phyloP scores from a whole-genome alignment of 2,113 vertebrate species.

The Tonatia bakeri region DNA sequence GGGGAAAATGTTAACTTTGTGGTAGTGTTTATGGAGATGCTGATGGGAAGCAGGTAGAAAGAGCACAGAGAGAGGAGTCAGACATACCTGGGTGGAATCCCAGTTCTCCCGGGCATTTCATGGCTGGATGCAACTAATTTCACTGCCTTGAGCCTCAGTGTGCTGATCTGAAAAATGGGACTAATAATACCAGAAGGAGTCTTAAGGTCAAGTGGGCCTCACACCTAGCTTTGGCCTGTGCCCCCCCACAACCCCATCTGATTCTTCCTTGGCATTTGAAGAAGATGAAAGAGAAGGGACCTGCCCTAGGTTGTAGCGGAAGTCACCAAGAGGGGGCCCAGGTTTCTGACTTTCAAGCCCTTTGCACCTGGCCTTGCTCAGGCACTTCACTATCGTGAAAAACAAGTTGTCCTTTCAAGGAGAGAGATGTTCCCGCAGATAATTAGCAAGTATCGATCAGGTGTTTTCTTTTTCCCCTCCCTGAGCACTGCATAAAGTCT shows the following conservation, averaged over 20 bases:
- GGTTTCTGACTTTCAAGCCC: background rate
- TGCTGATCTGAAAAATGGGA: background rate
- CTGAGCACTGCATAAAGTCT: background rate
- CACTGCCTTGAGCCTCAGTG: background rate
- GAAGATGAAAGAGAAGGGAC: background rate
- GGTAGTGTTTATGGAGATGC: too few species aligned
- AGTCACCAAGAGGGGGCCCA: accelerated
- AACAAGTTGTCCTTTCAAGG: background rate
- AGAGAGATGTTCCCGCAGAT: background rate
- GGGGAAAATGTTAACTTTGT: accelerated
- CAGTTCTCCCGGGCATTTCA: accelerated
- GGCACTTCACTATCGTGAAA: background rate
- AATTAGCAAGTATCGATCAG: background rate
- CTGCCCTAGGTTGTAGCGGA: accelerated
- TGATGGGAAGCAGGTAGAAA: background rate
- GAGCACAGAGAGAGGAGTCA: accelerated
- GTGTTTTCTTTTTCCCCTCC: background rate
- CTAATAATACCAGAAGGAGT: accelerated
- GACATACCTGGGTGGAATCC: background rate
- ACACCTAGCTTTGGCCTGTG: accelerated
- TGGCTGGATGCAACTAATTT: accelerated
- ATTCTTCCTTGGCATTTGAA: background rate
- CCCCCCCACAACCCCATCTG: accelerated
- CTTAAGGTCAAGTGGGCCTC: background rate
- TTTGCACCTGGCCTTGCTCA: background rate